These are phyloP conservation scores for Phyllopteryx taeniolatus DNA, from an alignment of 2,113 vertebrate genomes.

Conservation along the genomic window DNA sequence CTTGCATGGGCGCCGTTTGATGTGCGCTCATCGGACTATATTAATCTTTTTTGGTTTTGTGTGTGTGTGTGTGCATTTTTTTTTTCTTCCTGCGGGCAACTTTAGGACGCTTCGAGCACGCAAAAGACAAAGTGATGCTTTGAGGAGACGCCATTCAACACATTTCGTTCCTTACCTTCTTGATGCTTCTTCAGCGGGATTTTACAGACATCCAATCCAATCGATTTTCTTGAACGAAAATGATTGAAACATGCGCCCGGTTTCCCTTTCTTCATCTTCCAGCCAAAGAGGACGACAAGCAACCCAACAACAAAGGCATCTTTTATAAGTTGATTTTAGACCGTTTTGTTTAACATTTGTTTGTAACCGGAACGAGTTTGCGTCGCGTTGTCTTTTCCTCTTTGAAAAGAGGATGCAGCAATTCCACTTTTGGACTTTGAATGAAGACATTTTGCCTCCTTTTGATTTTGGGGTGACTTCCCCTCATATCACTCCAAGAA, in stretches of 20 bases:
- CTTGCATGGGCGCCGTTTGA: constrained; percentile 2
- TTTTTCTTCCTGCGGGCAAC: constrained; percentile 29
- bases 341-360: constrained; percentile 12
- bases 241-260: constrained; percentile 36
- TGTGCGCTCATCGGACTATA: constrained; percentile 8
- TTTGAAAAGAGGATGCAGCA: constrained; percentile 13
- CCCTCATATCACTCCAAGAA: constrained; percentile 37
- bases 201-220: neutral
- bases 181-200: neutral
- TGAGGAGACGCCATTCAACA: constrained; percentile 12
- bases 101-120: constrained; percentile 31
- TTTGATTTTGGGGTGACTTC: constrained; percentile 33
- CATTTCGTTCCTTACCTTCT: neutral
- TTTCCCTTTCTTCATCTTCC: constrained; percentile 19
- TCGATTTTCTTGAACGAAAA: constrained; percentile 16
- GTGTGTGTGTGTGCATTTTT: neutral
- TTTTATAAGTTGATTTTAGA: neutral
- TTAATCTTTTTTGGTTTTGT: constrained; percentile 13
- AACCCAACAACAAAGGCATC: constrained; percentile 15
- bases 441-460: constrained; percentile 18
- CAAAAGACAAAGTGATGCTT: constrained; percentile 9
- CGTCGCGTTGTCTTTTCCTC: neutral
- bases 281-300: neutral
- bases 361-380: constrained; percentile 11
- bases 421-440: constrained; percentile 12